These are phyloP conservation scores for Ophion ventricosus DNA, from an alignment of 2,888 invertebrate species.

Conservation along the genomic window DNA sequence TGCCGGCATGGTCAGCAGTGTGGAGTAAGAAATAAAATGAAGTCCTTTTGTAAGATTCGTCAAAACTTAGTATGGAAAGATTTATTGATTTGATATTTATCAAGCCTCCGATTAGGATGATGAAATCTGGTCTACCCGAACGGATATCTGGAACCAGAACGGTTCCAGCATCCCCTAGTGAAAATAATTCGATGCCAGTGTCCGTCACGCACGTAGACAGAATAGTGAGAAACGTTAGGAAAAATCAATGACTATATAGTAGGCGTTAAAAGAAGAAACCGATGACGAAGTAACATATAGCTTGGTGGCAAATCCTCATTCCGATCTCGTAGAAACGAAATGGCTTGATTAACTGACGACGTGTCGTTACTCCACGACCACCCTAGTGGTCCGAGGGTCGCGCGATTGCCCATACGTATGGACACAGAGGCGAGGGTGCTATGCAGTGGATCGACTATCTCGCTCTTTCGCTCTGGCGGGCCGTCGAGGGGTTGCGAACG, in stretches of 20 bases:
- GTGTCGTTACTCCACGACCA: constrained; percentile 80
- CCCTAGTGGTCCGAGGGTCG: constrained; percentile 72
- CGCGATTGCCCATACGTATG: constrained; percentile 72
- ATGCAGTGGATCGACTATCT: constrained; percentile 49
- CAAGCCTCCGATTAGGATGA: too few species aligned
- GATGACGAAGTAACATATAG: constrained; percentile 68
- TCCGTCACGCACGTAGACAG: not conserved
- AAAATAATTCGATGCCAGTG: not conserved
- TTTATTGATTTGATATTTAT: too few species aligned
- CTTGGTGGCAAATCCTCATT: constrained; percentile 73
- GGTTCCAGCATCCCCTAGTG: not conserved
- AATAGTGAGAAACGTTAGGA: constrained; percentile 10
- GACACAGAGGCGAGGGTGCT: constrained; percentile 68
- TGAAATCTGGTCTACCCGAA: too few species aligned
- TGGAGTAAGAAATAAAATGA: too few species aligned
- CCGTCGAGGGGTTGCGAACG: constrained; percentile 64
- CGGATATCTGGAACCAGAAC: too few species aligned
- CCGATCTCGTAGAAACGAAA: constrained; percentile 78
- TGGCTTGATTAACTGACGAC: constrained; percentile 83
- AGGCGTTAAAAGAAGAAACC: constrained; percentile 58
- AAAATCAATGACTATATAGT: constrained; percentile 39
- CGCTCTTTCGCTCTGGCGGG: constrained; percentile 50
- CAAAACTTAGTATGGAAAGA: too few species aligned
- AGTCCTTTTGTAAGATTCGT: too few species aligned
- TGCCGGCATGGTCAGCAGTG: too few species aligned